Conservation (phyloP, 2,113 vertebrate species). For the Plestiodon gilberti region DNA sequence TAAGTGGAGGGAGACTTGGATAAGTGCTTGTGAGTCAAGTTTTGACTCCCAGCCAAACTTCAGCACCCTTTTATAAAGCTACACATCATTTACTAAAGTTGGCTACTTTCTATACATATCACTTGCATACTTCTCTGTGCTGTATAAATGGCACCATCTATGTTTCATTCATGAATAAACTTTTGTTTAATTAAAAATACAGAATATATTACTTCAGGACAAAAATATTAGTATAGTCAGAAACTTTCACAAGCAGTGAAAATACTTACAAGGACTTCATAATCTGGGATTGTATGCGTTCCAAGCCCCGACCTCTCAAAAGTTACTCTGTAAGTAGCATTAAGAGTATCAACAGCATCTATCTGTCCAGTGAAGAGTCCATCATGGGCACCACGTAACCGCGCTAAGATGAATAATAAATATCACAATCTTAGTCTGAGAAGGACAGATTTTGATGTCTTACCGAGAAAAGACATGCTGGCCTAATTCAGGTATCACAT, state of each 20-base stretch:
- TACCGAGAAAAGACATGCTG: background rate
- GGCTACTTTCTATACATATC: constrained; percentile 3
- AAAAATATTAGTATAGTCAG: background rate
- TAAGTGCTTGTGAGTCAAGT: background rate
- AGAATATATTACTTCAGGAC: background rate
- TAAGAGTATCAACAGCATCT: constrained; percentile 95
- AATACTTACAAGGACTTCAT: constrained; percentile 94
- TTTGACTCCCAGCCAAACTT: background rate
- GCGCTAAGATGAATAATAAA: constrained; percentile 76
- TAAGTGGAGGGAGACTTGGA: background rate
- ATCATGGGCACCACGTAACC: constrained; percentile 93
- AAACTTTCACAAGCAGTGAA: constrained; percentile 9
- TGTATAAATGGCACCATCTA: background rate
- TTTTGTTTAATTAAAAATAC: background rate
- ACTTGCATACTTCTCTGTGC: background rate
- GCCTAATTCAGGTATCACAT: background rate
- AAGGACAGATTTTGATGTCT: background rate
- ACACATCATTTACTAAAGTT: background rate
- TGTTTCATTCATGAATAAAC: constrained; percentile 9
- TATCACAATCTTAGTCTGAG: background rate
- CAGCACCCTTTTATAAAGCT: background rate
- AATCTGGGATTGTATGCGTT: constrained; percentile 97
- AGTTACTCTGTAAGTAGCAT: constrained; percentile 95
- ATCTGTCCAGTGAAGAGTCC: constrained; percentile 98
- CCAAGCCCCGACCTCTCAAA: constrained; percentile 96